Percentiles rank a stretch among this genome's conserved stretches.
These are phyloP conservation scores for Linhomoeus sp. DNA, from an alignment of 2,888 invertebrate genomes.

Conservation along the genomic window DNA sequence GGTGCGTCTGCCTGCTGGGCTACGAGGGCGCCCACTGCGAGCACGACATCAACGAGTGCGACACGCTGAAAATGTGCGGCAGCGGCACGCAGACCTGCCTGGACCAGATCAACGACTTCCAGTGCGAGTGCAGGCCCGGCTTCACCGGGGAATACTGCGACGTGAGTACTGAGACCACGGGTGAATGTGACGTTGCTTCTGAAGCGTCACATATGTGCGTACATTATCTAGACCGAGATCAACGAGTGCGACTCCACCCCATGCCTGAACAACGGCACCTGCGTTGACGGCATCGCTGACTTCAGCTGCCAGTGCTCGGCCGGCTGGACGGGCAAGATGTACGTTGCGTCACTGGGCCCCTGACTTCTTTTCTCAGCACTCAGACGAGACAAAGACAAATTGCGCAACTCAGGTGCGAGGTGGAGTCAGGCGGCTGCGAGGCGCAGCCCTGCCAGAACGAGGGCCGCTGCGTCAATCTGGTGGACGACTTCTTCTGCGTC, in stretches of 20 bases:
- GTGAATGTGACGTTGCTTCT: background rate
- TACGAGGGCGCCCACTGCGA: constrained; percentile 53
- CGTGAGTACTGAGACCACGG: constrained; percentile 20
- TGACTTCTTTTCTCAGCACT: no score
- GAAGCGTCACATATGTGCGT: no score
- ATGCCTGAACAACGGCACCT: constrained; percentile 52
- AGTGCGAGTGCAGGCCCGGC: constrained; percentile 70
- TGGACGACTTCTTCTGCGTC: constrained; percentile 69
- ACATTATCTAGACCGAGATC: constrained; percentile 44
- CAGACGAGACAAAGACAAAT: no score
- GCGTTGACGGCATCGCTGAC: constrained; percentile 39
- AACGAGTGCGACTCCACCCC: constrained; percentile 65
- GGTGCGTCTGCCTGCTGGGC: background rate
- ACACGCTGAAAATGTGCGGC: constrained; percentile 20
- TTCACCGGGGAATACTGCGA: constrained; percentile 66
- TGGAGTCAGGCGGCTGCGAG: constrained; percentile 64
- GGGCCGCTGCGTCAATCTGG: constrained; percentile 68
- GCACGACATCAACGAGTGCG: constrained; percentile 76
- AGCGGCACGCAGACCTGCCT: constrained; percentile 71
- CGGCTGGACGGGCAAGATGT: constrained; percentile 53
- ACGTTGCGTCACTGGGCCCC: no score
- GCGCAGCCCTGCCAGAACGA: constrained; percentile 78
- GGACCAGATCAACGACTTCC: constrained; percentile 43
- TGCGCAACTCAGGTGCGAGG: constrained; percentile 57
- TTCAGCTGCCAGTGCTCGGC: constrained; percentile 92